These are phyloP conservation scores for Hippocampus kuda DNA, from an alignment of 2,797 vertebrate genomes.

Conservation along the genomic window DNA sequence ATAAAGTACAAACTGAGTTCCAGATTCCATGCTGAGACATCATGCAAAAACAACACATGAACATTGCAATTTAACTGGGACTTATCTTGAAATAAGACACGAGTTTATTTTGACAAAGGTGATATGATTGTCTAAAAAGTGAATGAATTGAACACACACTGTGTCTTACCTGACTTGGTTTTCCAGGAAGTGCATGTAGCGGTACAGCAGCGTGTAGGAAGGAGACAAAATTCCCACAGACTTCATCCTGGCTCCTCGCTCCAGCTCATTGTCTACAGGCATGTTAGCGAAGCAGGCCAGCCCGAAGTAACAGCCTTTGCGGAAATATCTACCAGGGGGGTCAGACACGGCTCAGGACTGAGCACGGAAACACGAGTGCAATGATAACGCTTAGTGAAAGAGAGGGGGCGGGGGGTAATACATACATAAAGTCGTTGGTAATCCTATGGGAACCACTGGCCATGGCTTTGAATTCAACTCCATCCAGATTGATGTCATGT, in stretches of 20 bases:
- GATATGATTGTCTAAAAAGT: background rate
- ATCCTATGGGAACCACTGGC: slow-evolving; percentile 96
- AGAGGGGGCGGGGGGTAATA: background rate
- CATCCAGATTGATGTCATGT: slow-evolving; percentile 90
- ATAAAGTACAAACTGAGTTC: background rate
- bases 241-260: slow-evolving; percentile 95
- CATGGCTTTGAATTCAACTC: slow-evolving; percentile 98
- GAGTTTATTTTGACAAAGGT: slow-evolving; percentile 39
- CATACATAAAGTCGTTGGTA: slow-evolving; percentile 95
- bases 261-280: slow-evolving; percentile 93
- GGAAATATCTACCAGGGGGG: slow-evolving; percentile 79
- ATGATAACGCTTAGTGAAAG: background rate
- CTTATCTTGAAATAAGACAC: slow-evolving; percentile 54
- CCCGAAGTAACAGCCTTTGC: slow-evolving; percentile 91
- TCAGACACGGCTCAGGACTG: slow-evolving; percentile 5
- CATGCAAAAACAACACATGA: slow-evolving; percentile 27
- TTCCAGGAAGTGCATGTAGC: slow-evolving; percentile 99
- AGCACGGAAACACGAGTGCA: background rate
- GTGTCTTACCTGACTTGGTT: slow-evolving; percentile 86
- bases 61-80: slow-evolving; percentile 30
- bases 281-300: slow-evolving; percentile 98
- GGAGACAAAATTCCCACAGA: slow-evolving; percentile 95
- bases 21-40: slow-evolving; percentile 4
- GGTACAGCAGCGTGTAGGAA: slow-evolving; percentile 92
- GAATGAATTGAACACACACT: background rate